Conservation (phyloP, 2,113 vertebrate genomes). For the Entomyzon cyanotis region DNA sequence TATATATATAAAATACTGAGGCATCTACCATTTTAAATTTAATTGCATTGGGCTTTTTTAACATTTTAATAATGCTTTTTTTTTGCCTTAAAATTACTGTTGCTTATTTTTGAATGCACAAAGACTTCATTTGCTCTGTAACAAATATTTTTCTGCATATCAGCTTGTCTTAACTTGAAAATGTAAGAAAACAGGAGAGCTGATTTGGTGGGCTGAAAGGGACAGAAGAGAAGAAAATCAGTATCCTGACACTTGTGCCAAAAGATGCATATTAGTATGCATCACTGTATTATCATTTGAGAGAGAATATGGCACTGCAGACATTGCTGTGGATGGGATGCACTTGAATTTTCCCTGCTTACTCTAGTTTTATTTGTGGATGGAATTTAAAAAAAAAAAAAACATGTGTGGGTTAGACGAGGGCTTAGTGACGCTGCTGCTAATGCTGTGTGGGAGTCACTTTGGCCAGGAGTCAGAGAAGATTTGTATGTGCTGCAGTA, state of each 20-base stretch:
- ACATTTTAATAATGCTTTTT: neutral
- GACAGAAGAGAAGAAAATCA: neutral
- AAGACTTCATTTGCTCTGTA: neutral
- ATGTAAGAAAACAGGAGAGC: neutral
- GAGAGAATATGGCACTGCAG: neutral
- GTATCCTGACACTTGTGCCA: neutral
- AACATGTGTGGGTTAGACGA: accelerated
- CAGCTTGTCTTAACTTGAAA: neutral
- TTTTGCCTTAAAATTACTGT: neutral
- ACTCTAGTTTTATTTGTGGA: neutral
- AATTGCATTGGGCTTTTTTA: neutral
- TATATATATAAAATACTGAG: neutral
- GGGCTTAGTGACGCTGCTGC: neutral
- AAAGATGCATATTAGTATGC: neutral
- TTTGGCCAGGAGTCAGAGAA: neutral
- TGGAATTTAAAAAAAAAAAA: neutral
- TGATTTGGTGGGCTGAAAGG: neutral
- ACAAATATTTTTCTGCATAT: neutral
- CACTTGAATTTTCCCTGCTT: neutral
- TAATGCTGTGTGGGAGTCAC: neutral
- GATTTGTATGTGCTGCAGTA: neutral
- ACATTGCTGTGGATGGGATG: neutral
- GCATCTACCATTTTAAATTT: neutral
- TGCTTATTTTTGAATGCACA: neutral
- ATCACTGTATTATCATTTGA: neutral